phyloP scores from a whole-genome alignment of 2,797 vertebrate species.

The Cygnus olor region DNA sequence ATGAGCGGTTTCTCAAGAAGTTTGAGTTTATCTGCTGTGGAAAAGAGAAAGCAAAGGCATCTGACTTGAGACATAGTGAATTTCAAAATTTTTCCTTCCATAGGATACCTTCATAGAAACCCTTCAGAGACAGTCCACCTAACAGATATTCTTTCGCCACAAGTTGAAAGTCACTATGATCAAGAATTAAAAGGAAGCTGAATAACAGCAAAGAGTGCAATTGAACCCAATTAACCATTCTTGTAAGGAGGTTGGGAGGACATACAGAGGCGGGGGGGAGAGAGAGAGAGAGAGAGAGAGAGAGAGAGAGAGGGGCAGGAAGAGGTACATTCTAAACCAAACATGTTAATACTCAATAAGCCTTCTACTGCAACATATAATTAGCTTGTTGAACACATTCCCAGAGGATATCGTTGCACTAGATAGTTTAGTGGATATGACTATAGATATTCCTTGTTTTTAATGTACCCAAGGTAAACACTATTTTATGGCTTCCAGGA shows the following conservation, averaged over 20 bases:
- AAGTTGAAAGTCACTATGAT: background rate
- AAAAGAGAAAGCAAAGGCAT: background rate
- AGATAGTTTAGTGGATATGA: background rate
- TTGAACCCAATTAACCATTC: background rate
- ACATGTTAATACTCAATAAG: background rate
- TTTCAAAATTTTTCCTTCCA: background rate
- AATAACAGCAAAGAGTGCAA: background rate
- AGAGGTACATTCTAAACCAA: background rate
- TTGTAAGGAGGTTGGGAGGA: background rate
- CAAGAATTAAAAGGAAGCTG: background rate
- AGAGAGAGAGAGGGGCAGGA: too few species aligned
- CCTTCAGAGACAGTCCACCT: background rate
- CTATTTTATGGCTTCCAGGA: background rate
- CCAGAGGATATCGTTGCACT: slow-evolving; percentile 18
- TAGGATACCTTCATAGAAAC: background rate
- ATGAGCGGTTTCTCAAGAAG: background rate
- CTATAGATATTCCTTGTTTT: background rate
- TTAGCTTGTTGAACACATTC: slow-evolving; percentile 1
- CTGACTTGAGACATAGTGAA: background rate
- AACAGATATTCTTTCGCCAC: background rate
- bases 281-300: too few species aligned
- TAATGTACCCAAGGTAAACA: background rate
- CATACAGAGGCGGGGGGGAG: too few species aligned
- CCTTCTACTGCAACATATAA: slow-evolving; percentile 2
- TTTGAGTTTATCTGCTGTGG: background rate